Evolutionary conservation across 64 coral and sea anemone genomes (phyloP).

Genomic region (Orbicella faveolata): DNA sequence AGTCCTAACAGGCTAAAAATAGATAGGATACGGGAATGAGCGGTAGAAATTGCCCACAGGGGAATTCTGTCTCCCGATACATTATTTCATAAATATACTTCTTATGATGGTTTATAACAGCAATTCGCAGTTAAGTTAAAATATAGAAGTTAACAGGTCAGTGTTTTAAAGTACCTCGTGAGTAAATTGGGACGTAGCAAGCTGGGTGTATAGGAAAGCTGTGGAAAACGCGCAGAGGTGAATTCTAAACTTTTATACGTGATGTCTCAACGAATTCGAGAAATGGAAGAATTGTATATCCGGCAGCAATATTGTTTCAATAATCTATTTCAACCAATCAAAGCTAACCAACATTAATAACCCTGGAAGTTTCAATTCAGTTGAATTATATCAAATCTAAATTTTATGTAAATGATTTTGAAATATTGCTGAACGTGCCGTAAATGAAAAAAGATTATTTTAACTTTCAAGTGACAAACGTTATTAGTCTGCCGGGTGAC

Average conservation of each 20-base stretch:
- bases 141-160: too few relatives aligned
- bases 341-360: neutral
- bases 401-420: neutral
- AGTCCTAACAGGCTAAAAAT: neutral
- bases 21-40: too few relatives aligned
- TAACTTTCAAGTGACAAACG: neutral
- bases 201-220: too few relatives aligned
- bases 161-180: too few relatives aligned
- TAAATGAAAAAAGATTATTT: neutral
- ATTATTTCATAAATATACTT: too few relatives aligned
- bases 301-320: neutral
- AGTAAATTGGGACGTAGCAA: too few relatives aligned
- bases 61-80: too few relatives aligned
- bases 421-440: slow-evolving; percentile 2
- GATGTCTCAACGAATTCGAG: neutral
- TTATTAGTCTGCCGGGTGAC: neutral
- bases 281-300: neutral
- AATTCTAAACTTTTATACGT: too few relatives aligned
- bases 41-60: too few relatives aligned
- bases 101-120: too few relatives aligned
- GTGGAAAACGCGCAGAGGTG: too few relatives aligned
- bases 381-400: neutral
- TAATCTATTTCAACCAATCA: neutral
- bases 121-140: too few relatives aligned
- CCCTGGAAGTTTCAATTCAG: neutral